Evolutionary conservation across 2,113 vertebrate species (phyloP), one percentile per base, ranked within the genome.

Genomic region (Xiphias gladius): DNA sequence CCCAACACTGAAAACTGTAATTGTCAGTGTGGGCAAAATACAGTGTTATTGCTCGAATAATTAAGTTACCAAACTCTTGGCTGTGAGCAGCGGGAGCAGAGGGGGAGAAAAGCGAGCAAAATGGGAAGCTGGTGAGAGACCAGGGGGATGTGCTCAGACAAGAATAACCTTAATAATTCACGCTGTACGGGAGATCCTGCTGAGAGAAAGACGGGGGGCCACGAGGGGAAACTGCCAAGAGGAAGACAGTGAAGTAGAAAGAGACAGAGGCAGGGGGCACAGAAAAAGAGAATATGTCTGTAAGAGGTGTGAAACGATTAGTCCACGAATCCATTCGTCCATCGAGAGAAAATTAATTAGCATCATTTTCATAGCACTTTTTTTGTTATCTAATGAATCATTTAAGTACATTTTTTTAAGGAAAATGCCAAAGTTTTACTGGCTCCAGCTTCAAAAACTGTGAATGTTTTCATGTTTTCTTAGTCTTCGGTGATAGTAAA

Each of bases 71-170:
- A 30, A 73, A 55, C 24, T 2, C 13, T 32, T 24, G 37, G 43
- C 63, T 65, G 71, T 22, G 55, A 79, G 16, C 50, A 54, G 55
- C 55, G 3, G 59, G 32, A 71, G 54, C 50, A 54, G 41, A n/a
- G 17, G 67, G 73, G 62, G 43, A 73, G 67, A 37, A 26, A 19
- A 1, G 37, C 37, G 16, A 14, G n/a, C 12, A 54, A 58, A 64
- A 69, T n/a, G 39, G 52, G 68, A 55, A 32, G 19, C 63, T 39
- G 79, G 10, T 39, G 39, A 77, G 30, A 64, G 57, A 73, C 54
- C 28, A 32, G 37, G 52, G 73, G 30, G 70, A 78, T 69, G 37
- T 73, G 74, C 28, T 78, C 39, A 57, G 55, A 82, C 62, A 74
- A 39, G 63, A 74, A 69, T 16, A 74, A 54, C 26, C 9, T 78